These are phyloP conservation scores for Trichopria drosophilae DNA, from an alignment of 2,888 invertebrate genomes.

Conservation along the genomic window DNA sequence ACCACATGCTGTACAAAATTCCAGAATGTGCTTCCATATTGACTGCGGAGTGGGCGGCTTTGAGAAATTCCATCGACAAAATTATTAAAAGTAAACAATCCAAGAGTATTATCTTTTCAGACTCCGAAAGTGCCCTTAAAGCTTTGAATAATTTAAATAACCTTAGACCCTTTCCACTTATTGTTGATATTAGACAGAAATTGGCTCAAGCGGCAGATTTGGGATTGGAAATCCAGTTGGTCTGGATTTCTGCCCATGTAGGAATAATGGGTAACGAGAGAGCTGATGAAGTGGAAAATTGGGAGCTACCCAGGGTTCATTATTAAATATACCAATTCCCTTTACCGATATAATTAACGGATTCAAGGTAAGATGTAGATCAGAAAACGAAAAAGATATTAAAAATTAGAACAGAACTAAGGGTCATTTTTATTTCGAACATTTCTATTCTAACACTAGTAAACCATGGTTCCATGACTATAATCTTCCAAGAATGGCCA, in stretches of 20 bases:
- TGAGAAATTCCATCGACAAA: too few species aligned
- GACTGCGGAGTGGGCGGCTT: too few species aligned
- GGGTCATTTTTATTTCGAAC: slow-evolving; percentile 11
- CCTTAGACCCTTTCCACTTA: neutral
- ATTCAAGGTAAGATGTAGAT: slow-evolving; percentile 5
- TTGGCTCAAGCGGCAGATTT: slow-evolving; percentile 1
- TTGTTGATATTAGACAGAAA: slow-evolving; percentile 2
- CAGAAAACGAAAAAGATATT: neutral
- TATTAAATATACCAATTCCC: slow-evolving; percentile 2
- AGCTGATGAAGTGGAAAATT: slow-evolving; percentile 2
- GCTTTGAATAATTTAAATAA: slow-evolving; percentile 10
- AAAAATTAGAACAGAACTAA: neutral
- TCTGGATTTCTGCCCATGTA: too few species aligned
- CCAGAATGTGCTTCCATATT: too few species aligned
- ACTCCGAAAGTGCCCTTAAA: slow-evolving; percentile 3
- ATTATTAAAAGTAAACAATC: too few species aligned
- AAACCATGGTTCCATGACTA: slow-evolving; percentile 6
- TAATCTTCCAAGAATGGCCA: slow-evolving; percentile 7
- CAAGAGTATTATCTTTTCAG: slow-evolving; percentile 14
- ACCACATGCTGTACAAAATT: too few species aligned
- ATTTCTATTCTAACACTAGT: slow-evolving; percentile 1
- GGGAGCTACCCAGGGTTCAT: neutral
- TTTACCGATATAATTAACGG: neutral
- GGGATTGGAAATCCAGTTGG: neutral
- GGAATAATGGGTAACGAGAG: slow-evolving; percentile 5